Evolutionary conservation across 1,140 invertebrate species (phyloP).

Genomic region (Myzus persicae): DNA sequence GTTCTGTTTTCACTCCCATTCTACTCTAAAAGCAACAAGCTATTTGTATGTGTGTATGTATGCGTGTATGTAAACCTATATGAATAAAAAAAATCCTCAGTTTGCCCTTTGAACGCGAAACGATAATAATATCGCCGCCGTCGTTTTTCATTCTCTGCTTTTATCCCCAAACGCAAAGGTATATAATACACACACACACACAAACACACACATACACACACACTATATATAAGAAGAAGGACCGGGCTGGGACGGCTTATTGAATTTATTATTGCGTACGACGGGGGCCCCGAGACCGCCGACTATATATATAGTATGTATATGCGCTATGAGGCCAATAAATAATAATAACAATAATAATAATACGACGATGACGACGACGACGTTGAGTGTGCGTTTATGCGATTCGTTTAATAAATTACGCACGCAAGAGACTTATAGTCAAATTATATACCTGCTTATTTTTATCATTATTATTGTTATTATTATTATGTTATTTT

Average conservation of each 20-base stretch:
- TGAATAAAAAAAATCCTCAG: background rate
- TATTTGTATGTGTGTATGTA: slow-evolving; percentile 7
- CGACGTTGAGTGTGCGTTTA: background rate
- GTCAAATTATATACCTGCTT: slow-evolving; percentile 13
- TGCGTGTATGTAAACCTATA: background rate
- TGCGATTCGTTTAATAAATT: slow-evolving; percentile 10
- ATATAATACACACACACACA: background rate
- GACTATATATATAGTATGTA: background rate
- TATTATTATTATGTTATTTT: background rate
- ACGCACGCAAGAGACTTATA: background rate
- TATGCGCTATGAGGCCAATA: background rate
- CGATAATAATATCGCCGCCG: slow-evolving; percentile 42
- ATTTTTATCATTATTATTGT: background rate
- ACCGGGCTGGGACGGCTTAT: background rate
- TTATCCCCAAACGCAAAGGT: slow-evolving; percentile 35
- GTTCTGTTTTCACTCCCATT: slow-evolving; percentile 17
- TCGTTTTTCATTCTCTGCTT: slow-evolving; percentile 31
- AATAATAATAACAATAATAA: slow-evolving; percentile 29
- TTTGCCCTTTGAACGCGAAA: slow-evolving; percentile 51
- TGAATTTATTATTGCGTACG: slow-evolving; percentile 34
- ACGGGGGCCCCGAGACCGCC: background rate
- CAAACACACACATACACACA: background rate
- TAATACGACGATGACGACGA: background rate
- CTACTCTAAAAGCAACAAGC: slow-evolving; percentile 45
- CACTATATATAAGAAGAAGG: slow-evolving; percentile 25